Evolutionary conservation across 2,888 invertebrate genomes (phyloP), one percentile per base, ranked within the genome.

Genomic region (Julus scandinavius): DNA sequence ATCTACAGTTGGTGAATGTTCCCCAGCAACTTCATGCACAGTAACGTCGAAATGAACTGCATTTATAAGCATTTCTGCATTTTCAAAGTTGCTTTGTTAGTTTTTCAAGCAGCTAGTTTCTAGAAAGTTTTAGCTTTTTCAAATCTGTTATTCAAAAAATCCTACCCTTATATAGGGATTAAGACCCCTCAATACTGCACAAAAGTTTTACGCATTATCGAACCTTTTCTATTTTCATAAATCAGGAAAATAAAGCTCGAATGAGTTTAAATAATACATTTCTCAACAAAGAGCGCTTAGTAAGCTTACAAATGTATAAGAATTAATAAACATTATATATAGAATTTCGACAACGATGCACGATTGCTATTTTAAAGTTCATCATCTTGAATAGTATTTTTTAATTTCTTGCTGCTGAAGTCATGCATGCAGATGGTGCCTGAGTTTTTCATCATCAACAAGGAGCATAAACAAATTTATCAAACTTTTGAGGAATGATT

Each of bases 181-280:
- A 50, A 58, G n/a, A 20, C 63, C 72, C 72, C 11, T 72, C 11
- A 63, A 72, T 29, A 72, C 29, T 20, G 72, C 29, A 29, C 72
- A n/a, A 29, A 72, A 9, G n/a, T 72, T 29, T 29, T 29, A 29
- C 13, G 72, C 72, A 11, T n/a, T 72, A 72, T 72, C 29, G 72
- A 72, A 11, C 11, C 29, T 72, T 72, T 72, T 85, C 41, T 20
- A 41, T 41, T 13, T 41, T 41, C 11, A 40, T 38, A 41, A 85
- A 85, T 41, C n/a, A 41, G 85, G 85, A 41, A 85, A 72, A 11
- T 72, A 72, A 72, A 72, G 72, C 72, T 72, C 11, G 72, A 72
- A 2, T 29, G 72, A 72, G 72, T 29, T 72, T 72, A 72, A 72
- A 72, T 72, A 72, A 72, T 29, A 9, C 72, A 72, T 7, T 72